phyloP scores from a whole-genome alignment of 2,888 invertebrate species.

The Yponomeuta plumbellus region DNA sequence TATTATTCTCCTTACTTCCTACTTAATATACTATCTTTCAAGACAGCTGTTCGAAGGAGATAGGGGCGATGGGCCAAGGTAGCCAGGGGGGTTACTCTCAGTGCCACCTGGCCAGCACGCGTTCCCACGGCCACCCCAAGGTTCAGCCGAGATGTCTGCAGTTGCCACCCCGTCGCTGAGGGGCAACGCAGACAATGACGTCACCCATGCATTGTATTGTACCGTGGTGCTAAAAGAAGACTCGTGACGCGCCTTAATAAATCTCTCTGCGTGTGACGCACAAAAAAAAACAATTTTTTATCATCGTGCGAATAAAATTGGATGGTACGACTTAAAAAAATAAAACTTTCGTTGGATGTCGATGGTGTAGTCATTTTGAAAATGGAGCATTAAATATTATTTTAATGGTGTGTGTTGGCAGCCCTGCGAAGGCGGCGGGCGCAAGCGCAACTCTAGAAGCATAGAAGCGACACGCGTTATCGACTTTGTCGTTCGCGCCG shows the following conservation, averaged over 20 bases:
- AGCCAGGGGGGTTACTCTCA: slow-evolving; percentile 41
- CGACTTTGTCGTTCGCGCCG: slow-evolving; percentile 50
- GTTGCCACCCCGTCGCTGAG: not conserved
- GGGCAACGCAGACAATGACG: slow-evolving; percentile 23
- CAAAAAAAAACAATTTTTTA: not conserved
- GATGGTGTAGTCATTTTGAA: not conserved
- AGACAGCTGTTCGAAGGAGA: not conserved
- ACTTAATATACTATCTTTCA: not conserved
- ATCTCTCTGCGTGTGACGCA: not conserved
- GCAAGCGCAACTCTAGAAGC: slow-evolving; percentile 44
- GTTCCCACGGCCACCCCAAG: slow-evolving; percentile 66
- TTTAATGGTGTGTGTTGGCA: slow-evolving; percentile 32
- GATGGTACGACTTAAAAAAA: no score
- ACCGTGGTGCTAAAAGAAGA: not conserved
- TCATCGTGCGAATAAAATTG: no score
- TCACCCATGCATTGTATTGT: slow-evolving; percentile 21
- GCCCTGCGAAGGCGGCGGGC: slow-evolving; percentile 40
- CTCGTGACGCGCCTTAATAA: slow-evolving; percentile 4
- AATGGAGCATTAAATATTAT: no score
- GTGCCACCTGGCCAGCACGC: slow-evolving; percentile 61
- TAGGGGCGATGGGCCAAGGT: not conserved
- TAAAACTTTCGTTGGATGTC: not conserved
- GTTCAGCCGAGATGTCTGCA: slow-evolving; percentile 16
- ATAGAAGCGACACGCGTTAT: slow-evolving; percentile 55
- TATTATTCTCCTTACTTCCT: not conserved